Base-by-base conservation (phyloP, 2,113 vertebrate genomes). In the Dissostichus mawsoni region DNA sequence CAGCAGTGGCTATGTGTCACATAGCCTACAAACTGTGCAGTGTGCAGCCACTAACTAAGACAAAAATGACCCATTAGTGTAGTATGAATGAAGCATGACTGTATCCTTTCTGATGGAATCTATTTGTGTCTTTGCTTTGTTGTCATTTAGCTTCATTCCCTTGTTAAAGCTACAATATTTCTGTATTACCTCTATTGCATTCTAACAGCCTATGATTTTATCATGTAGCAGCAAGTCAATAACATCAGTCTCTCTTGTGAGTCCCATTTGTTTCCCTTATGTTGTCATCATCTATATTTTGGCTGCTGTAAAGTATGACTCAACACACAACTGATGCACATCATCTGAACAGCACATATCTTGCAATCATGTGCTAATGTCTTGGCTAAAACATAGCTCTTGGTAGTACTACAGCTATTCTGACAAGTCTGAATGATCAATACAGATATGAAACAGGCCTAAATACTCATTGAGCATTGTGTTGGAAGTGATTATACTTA, bases 1-100 rank as follows among this genome's bases (percentile, higher is more conserved):
- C 47, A 25, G 65, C 50, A 18, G 64, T 61, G 72, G 48, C 75
- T 82, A 82, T 84, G 85, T 90, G 82, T 72, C 81, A 69, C 16
- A 76, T 13, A 53, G 68, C 74, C 62, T 18, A 62, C 69, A 70
- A 52, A 57, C 47, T 63, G 62, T 44, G 29, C 41, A 13, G n/a
- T 59, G 64, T 79, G 47, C 14, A 80, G 7, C 53, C 25, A 23
- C 33, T 5, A 36, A 79, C 16, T 48, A 12, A 67, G 20, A 53
- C 18, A n/a, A 44, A 75, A 66, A 25, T 25, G 5, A 55, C 5
- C 8, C 16, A 47, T 50, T 48, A 52, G 62, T 29, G 3, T 23
- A 3, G 47, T 57, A 33, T 68, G 18, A 13, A 7, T 23, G 7
- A 12, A 59, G 16, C 33, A 61, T 17, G 47, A 13, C 62, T 64